Percentiles rank a stretch among this genome's conserved stretches.
Conservation (phyloP, 2,888 invertebrate genomes). For the Chloroclysta siterata region DNA sequence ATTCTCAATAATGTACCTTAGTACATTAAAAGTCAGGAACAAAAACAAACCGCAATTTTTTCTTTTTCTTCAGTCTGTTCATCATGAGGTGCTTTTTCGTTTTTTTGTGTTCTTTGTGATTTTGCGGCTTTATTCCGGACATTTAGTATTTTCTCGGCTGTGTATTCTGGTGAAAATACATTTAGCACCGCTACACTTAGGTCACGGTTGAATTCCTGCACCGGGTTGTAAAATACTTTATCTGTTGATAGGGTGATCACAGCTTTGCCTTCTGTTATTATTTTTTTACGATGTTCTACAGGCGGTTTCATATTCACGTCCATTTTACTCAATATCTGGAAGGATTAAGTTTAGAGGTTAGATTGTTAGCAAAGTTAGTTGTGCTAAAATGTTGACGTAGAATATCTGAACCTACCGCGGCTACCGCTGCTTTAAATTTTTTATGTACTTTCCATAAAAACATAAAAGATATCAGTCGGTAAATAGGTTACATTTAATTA, state of each 20-base stretch:
- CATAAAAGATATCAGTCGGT: slow-evolving; percentile 3
- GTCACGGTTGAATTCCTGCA: slow-evolving; percentile 99
- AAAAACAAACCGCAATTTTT: slow-evolving; percentile 39
- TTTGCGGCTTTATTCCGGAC: slow-evolving; percentile 50
- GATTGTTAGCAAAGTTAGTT: background rate
- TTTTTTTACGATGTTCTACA: slow-evolving; percentile 46
- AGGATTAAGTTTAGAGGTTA: slow-evolving; percentile 24
- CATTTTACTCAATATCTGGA: slow-evolving; percentile 22
- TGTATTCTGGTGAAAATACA: slow-evolving; percentile 86
- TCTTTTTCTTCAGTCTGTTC: slow-evolving; percentile 32
- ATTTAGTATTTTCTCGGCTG: slow-evolving; percentile 55
- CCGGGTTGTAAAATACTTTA: slow-evolving; percentile 98
- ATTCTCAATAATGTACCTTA: too few relatives aligned
- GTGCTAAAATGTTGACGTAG: background rate
- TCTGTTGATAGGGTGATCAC: slow-evolving; percentile 88
- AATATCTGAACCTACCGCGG: background rate
- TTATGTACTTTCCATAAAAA: background rate
- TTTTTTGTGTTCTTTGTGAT: slow-evolving; percentile 47
- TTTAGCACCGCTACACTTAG: slow-evolving; percentile 91
- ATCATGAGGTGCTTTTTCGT: slow-evolving; percentile 22
- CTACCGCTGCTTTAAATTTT: background rate
- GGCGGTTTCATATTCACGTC: slow-evolving; percentile 1
- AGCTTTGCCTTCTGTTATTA: slow-evolving; percentile 91
- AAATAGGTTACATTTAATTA: too few relatives aligned
- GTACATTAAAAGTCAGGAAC: background rate